phyloP scores from a whole-genome alignment of 1,140 invertebrate species.

The Sycobia sp. region DNA sequence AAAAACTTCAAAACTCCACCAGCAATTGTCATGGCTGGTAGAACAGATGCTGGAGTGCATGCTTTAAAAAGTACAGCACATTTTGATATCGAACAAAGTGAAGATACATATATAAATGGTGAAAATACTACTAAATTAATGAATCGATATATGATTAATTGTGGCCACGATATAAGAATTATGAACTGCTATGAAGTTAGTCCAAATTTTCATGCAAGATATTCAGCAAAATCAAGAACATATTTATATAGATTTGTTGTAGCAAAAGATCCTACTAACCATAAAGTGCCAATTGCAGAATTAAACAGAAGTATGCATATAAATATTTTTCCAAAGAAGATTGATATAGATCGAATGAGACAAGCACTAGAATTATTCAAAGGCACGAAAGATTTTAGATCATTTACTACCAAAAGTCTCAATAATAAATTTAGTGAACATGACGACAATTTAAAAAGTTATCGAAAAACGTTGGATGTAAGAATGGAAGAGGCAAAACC shows the following conservation, averaged over 20 bases:
- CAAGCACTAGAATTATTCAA: conserved; percentile 40
- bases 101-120: no score
- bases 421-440: conserved; percentile 40
- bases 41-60: conserved; percentile 77
- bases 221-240: conserved; percentile 65
- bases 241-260: conserved; percentile 71
- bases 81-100: conserved; percentile 63
- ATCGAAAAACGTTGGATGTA: conserved; percentile 58
- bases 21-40: conserved; percentile 47
- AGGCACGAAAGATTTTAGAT: conserved; percentile 69
- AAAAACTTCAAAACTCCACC: no score
- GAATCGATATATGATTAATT: conserved; percentile 66
- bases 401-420: conserved; percentile 63
- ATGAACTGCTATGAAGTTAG: conserved; percentile 64
- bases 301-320: conserved; percentile 25
- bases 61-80: conserved; percentile 69
- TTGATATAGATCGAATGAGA: conserved; percentile 45
- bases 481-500: conserved; percentile 57
- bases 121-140: conserved; percentile 55
- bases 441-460: conserved; percentile 55
- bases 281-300: conserved; percentile 47
- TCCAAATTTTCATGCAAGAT: conserved; percentile 67
- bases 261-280: conserved; percentile 44
- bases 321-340: conserved; percentile 21
- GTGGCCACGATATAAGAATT: conserved; percentile 61